These are phyloP conservation scores for Rhopilema esculentum DNA, from an alignment of 30 jellyfish, hydroid and myxozoan genomes.

Conservation along the genomic window DNA sequence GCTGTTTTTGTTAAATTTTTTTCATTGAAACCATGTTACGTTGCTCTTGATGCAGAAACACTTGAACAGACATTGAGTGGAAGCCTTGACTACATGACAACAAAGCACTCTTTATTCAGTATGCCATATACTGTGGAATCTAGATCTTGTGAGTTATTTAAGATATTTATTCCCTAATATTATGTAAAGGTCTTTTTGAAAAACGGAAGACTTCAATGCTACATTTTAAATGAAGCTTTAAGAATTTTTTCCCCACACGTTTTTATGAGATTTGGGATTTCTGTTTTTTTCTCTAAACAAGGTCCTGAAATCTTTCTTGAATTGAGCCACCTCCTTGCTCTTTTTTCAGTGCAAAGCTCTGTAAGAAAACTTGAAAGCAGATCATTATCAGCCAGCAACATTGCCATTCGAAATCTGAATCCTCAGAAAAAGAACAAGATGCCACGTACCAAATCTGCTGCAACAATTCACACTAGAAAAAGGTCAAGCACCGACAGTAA, in stretches of 20 bases:
- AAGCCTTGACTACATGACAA: constrained; percentile 3
- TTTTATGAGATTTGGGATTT: too few relatives aligned
- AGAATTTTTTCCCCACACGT: neutral
- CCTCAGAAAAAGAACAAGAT: constrained; percentile 31
- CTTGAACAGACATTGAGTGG: constrained; percentile 39
- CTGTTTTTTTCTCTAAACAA: too few relatives aligned
- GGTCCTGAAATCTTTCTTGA: too few relatives aligned
- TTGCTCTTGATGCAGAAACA: constrained; percentile 4
- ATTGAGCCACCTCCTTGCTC: too few relatives aligned
- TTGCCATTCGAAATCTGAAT: neutral
- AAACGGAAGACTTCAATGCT: too few relatives aligned
- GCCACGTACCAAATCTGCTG: constrained; percentile 71
- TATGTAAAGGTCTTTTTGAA: too few relatives aligned
- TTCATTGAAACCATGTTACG: neutral
- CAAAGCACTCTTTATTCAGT: constrained; percentile 60
- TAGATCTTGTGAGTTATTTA: neutral
- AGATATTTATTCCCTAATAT: too few relatives aligned
- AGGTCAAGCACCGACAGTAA: constrained; percentile 27
- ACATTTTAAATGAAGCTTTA: too few relatives aligned
- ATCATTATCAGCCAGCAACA: constrained; percentile 60
- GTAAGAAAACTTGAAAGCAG: constrained; percentile 50
- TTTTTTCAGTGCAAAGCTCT: constrained; percentile 1
- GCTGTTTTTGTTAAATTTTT: neutral
- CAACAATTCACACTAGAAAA: constrained; percentile 33
- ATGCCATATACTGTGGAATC: constrained; percentile 39